A percentile compares a stretch with the other conserved stretches of the same genome.
Evolutionary conservation across 2,113 vertebrate genomes (phyloP).

Genomic region (Axis porcinus): DNA sequence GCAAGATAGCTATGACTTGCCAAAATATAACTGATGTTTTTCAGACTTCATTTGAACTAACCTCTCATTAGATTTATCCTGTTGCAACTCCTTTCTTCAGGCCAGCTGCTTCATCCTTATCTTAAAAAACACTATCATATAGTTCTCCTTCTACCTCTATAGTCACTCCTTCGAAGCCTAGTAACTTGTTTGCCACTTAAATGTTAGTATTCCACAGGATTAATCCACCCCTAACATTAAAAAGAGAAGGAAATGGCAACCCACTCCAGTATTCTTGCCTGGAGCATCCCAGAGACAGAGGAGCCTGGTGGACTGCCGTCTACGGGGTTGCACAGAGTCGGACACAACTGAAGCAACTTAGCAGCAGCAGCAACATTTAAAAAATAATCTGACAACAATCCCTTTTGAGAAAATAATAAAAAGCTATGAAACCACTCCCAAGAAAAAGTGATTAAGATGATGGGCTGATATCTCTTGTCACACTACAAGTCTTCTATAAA

Average conservation of each 20-base stretch:
- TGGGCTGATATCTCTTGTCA: not conserved
- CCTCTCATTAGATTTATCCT: not conserved
- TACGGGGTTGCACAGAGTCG: not conserved
- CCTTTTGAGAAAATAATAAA: not conserved
- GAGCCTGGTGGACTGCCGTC: not conserved
- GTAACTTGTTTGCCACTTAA: not conserved
- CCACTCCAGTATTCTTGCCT: not conserved
- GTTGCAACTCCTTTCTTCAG: not conserved
- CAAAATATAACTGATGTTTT: not conserved
- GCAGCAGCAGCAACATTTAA: not conserved
- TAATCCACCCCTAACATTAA: not conserved
- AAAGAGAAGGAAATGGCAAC: not conserved
- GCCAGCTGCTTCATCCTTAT: not conserved
- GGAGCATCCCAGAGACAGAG: not conserved
- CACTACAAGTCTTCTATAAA: not conserved
- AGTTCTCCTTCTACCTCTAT: not conserved
- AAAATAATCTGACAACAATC: not conserved
- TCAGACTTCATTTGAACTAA: not conserved
- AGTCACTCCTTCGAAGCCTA: not conserved
- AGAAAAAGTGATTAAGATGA: not conserved
- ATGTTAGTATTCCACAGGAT: not conserved
- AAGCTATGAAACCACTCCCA: not conserved
- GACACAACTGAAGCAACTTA: not conserved
- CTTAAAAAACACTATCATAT: not conserved
- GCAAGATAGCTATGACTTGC: not conserved